A percentile compares a stretch with the other conserved stretches of the same genome.
phyloP scores from a whole-genome alignment of 2,797 vertebrate species.

The Streptopelia turtur region DNA sequence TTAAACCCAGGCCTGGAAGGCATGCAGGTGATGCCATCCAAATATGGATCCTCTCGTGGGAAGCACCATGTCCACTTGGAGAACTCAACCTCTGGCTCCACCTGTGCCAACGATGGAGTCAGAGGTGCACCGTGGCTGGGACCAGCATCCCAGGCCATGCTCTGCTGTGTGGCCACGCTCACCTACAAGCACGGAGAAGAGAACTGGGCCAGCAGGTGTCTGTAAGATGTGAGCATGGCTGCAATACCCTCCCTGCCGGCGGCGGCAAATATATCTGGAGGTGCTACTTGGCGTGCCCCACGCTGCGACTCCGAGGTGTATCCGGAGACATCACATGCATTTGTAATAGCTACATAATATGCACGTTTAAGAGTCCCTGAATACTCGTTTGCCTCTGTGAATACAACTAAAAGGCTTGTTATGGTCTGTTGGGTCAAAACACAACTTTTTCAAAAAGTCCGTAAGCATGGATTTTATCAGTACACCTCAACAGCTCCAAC shows the following conservation, averaged over 20 bases:
- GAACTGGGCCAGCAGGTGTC: accelerated
- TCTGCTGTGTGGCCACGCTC: background rate
- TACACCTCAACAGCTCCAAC: background rate
- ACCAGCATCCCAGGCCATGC: background rate
- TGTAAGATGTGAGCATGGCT: accelerated
- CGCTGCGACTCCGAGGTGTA: accelerated
- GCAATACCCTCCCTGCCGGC: background rate
- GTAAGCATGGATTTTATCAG: background rate
- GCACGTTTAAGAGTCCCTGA: slow-evolving; percentile 10
- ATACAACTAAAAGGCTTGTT: background rate
- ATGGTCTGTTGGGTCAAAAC: background rate
- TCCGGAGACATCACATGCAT: background rate
- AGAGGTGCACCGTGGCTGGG: accelerated
- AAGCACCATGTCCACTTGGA: background rate
- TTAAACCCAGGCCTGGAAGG: background rate
- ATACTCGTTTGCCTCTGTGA: background rate
- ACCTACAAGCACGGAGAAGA: background rate
- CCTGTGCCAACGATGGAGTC: accelerated
- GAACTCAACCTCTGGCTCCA: background rate
- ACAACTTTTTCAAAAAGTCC: background rate
- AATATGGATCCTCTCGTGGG: accelerated
- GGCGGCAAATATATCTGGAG: background rate
- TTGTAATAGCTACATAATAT: background rate
- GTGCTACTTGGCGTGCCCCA: background rate
- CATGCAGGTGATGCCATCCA: accelerated